Base-by-base conservation (phyloP, 2,888 invertebrate species). In the Eumerus sabulonum region DNA sequence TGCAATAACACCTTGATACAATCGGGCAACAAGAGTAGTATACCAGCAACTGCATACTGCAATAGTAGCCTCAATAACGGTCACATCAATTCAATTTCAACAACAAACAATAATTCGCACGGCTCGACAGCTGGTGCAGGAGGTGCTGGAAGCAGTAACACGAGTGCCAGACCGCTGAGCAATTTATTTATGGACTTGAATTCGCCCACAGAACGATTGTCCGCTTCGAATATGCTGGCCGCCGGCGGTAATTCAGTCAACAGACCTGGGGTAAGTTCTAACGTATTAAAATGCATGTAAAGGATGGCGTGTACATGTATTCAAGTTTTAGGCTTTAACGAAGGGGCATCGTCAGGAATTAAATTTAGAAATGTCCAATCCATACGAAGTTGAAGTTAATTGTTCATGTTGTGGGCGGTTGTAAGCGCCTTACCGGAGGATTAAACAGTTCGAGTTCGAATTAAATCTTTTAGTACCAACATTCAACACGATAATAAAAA, bases 161-260 rank as follows among this genome's bases (percentile, higher is more conserved):
- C 27, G 7, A 7, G 27, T 4, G 27, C 3, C 2, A 66, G 76
- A 45, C 73, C 76, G 47, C 57, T 72, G 27, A 71, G 73, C 54
- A 81, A 66, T 56, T 45, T 82, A 40, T 83, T 82, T 63, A 82
- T 83, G 81, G 84, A 84, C 42, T 76, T 84, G 62, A 82, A 81
- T 48, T 84, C 83, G 35, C 83, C 83, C 38, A 83, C 83, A 13
- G 81, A 83, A 51, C 70, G 73, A 36, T 14, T 76, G 27, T 67
- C 83, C 54, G 45, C 79, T 18, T 74, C 79, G 9, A 79, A 79
- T 54, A 74, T 79, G 79, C 59, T 79, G 0, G 47, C 48, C n/a
- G 63, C 63, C 11, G 79, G 79, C 35, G 48, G 54, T 13, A 72
- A 44, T 45, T 59, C 74, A 18, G 44, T 35, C 36, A 54, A 40